Base-by-base conservation (phyloP, 1,140 invertebrate genomes). In the Nymphalis io region DNA sequence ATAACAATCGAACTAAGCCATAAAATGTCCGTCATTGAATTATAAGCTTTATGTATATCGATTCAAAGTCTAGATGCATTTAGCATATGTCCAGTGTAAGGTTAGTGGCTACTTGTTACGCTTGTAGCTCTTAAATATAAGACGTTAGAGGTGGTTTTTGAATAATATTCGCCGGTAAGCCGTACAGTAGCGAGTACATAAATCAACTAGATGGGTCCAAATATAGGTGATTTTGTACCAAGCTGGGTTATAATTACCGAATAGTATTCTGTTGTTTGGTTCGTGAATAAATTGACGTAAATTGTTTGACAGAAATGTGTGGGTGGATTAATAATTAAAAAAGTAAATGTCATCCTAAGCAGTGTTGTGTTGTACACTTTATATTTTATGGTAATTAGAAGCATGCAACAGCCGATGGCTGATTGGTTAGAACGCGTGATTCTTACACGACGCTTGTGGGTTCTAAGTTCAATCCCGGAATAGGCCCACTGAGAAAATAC, bases 121-220 rank as follows among this genome's bases (percentile, higher is more conserved):
- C 15, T 3, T 55, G 18, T 55, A 27, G n/a, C 20, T 55, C 21
- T 16, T 55, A 27, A 15, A 1, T 0, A 5, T 2, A 4, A 55
- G 13, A 11, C 0, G 13, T 27, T 23, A 55, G 12, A 55, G 51
- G 51, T 6, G 23, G 5, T 55, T 27, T 55, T 27, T 6, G 12
- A 27, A 55, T 27, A n/a, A 12, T 8, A 51, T 21, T 3, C 3
- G 27, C 6, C 16, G 39, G 62, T 27, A 27, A 62, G 51, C 12
- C 38, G 62, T 55, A 65, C 62, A 72, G 73, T 74, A 72, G 64
- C 72, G 63, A 59, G 60, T 63, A 27, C 70, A 78, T 84, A 84
- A 84, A 84, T 84, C 82, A 82, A 58, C 68, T 71, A 79, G 76
- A 83, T 80, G 66, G 77, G 68, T 74, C 71, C 51, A 78, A 81